phyloP scores from a whole-genome alignment of 2,113 vertebrate species.

The Neoarius graeffei region DNA sequence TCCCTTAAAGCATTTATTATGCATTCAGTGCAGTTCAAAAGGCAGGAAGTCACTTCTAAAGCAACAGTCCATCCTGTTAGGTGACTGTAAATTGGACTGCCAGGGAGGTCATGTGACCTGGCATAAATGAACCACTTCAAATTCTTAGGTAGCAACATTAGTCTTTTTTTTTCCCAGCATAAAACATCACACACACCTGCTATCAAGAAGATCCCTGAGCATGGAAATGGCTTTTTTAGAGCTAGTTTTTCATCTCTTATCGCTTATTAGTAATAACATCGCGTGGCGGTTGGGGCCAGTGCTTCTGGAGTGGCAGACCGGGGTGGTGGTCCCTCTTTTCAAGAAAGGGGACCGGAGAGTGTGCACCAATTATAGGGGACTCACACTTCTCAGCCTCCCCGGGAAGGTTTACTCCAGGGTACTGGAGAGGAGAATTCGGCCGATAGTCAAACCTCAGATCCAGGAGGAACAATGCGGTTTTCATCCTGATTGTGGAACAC shows the following conservation, averaged over 20 bases:
- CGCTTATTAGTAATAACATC: neutral
- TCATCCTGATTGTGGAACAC: too few species aligned
- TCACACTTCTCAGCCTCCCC: too few species aligned
- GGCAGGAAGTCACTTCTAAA: neutral
- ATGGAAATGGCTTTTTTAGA: neutral
- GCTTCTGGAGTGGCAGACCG: neutral
- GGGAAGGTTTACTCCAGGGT: too few species aligned
- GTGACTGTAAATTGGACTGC: neutral
- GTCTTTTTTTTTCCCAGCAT: neutral
- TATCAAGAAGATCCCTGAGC: neutral
- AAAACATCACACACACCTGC: neutral
- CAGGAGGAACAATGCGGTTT: too few species aligned
- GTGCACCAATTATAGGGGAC: too few species aligned
- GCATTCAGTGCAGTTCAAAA: neutral
- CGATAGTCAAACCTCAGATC: too few species aligned
- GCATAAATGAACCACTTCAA: neutral
- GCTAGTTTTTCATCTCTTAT: neutral
- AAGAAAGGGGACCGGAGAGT: too few species aligned
- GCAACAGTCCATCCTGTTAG: neutral
- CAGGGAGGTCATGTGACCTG: neutral
- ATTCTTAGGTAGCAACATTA: neutral
- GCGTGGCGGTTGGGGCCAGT: too few species aligned
- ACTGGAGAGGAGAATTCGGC: too few species aligned
- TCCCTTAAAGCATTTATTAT: neutral
- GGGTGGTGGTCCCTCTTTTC: too few species aligned